Percentiles rank a stretch among this genome's conserved stretches.
Evolutionary conservation across 1,140 invertebrate species (phyloP).

Genomic region (Bemisia tabaci): DNA sequence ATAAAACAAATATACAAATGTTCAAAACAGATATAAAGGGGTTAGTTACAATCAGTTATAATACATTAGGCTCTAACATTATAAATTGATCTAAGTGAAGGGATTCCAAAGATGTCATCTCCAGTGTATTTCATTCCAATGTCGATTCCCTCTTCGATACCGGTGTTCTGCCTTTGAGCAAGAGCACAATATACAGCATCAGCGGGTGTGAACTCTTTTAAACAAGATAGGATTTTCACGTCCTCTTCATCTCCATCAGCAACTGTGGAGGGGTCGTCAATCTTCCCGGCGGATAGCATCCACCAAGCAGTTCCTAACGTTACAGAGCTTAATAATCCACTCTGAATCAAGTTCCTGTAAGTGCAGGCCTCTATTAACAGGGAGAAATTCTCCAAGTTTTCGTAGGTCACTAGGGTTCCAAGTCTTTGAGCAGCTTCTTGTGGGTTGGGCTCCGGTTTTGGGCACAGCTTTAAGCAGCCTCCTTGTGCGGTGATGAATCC

Average conservation of each 20-base stretch:
- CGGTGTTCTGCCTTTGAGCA: background rate
- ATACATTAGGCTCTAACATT: background rate
- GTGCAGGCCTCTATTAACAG: background rate
- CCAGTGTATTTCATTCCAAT: background rate
- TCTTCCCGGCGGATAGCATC: background rate
- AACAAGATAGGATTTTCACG: background rate
- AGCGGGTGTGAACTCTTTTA: background rate
- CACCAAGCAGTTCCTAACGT: background rate
- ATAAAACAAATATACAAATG: no score
- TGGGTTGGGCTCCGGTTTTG: background rate
- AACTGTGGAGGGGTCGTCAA: background rate
- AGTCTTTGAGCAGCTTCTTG: background rate
- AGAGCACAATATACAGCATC: background rate
- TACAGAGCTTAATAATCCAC: background rate
- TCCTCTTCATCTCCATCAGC: background rate
- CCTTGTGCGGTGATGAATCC: background rate
- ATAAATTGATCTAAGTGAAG: background rate
- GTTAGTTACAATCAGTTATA: no score
- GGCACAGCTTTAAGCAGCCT: background rate
- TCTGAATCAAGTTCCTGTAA: background rate
- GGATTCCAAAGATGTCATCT: background rate
- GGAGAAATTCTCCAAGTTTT: background rate
- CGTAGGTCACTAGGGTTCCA: background rate
- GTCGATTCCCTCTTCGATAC: background rate
- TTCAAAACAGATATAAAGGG: no score